These are phyloP conservation scores for Sterrhoptilus dennistouni DNA, from an alignment of 2,113 vertebrate genomes.

Conservation along the genomic window DNA sequence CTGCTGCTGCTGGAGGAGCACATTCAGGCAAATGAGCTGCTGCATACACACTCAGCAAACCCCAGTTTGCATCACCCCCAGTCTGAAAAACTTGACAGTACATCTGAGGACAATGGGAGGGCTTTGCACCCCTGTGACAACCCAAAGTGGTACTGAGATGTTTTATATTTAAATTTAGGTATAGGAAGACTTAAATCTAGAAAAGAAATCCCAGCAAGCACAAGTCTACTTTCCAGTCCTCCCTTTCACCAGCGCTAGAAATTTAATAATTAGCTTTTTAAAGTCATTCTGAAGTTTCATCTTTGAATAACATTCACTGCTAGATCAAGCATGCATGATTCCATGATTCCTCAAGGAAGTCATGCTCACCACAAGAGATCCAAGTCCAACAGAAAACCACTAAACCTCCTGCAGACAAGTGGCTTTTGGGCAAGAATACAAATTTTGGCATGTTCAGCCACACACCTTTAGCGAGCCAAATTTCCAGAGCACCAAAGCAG, in stretches of 20 bases:
- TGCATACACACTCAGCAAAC: neutral
- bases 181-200: neutral
- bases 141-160: neutral
- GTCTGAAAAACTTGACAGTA: neutral
- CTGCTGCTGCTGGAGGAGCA: neutral
- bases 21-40: neutral
- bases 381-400: neutral
- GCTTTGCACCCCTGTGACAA: neutral
- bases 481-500: neutral
- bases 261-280: neutral
- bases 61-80: neutral
- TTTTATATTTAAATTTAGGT: neutral
- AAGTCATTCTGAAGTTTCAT: neutral
- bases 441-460: neutral
- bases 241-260: neutral
- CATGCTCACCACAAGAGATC: neutral
- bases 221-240: neutral
- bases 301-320: neutral
- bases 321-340: neutral
- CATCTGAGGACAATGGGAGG: neutral
- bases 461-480: neutral
- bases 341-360: neutral
- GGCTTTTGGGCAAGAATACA: neutral
- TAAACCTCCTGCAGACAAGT: neutral
- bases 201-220: neutral